Evolutionary conservation across 2,797 vertebrate species (phyloP).

Genomic region (Gallinago nigripennis): DNA sequence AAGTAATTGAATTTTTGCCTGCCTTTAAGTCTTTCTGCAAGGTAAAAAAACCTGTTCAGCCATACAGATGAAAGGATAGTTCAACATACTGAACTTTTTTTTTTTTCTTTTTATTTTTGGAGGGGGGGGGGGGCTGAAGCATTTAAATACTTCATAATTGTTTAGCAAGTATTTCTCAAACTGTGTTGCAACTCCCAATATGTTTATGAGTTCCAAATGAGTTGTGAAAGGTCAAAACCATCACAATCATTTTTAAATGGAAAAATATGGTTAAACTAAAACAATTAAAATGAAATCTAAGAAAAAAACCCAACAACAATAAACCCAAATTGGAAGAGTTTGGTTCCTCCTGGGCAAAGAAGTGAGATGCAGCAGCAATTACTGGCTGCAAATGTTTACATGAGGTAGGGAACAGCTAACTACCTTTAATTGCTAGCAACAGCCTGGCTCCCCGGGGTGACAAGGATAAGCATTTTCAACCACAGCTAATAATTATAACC

Average conservation of each 20-base stretch:
- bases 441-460: not conserved
- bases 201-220: not conserved
- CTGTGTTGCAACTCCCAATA: not conserved
- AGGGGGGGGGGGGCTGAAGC: not conserved
- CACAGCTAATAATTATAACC: not conserved
- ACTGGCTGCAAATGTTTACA: not conserved
- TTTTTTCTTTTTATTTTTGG: no score
- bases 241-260: not conserved
- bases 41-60: not conserved
- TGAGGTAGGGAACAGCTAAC: not conserved
- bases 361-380: not conserved
- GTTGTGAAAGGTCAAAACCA: not conserved
- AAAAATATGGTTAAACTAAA: not conserved
- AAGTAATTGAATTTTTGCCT: not conserved
- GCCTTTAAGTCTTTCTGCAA: not conserved
- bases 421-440: conserved; percentile 14
- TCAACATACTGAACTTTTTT: not conserved
- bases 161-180: not conserved
- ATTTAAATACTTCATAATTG: not conserved
- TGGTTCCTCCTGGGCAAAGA: not conserved
- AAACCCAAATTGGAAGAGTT: not conserved
- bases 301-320: not conserved
- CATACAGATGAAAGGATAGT: not conserved
- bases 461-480: conserved; percentile 23
- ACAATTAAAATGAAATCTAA: not conserved